phyloP scores from a whole-genome alignment of 1,140 invertebrate genomes.

The Caenorhabditis remanei region DNA sequence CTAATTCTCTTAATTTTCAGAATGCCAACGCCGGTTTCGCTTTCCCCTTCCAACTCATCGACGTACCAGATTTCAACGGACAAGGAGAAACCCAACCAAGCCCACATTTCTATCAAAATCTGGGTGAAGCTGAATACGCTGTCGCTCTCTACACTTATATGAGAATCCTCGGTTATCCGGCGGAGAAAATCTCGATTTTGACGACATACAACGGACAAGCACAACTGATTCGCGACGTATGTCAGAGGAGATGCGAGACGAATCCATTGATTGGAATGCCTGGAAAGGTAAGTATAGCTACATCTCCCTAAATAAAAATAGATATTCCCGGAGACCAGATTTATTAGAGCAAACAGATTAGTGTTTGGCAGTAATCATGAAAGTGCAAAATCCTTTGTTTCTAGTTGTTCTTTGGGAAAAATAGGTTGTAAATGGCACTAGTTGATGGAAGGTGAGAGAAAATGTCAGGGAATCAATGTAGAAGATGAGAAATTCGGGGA shows the following conservation, averaged over 20 bases:
- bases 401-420: background rate
- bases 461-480: too few relatives aligned
- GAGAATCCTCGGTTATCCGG: slow-evolving; percentile 95
- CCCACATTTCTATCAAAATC: slow-evolving; percentile 98
- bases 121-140: slow-evolving; percentile 98
- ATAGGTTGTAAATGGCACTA: background rate
- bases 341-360: too few relatives aligned
- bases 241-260: slow-evolving; percentile 91
- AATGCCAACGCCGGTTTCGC: slow-evolving; percentile 91
- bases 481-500: too few relatives aligned
- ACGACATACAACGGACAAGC: slow-evolving; percentile 99
- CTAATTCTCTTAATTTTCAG: slow-evolving; percentile 3
- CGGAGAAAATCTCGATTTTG: slow-evolving; percentile 96
- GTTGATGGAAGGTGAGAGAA: too few relatives aligned
- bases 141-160: slow-evolving; percentile 99
- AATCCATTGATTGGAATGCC: slow-evolving; percentile 97
- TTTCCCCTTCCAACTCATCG: slow-evolving; percentile 94
- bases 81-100: slow-evolving; percentile 96
- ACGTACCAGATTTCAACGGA: slow-evolving; percentile 96
- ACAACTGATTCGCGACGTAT: slow-evolving; percentile 90
- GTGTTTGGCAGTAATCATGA: too few relatives aligned
- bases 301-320: too few relatives aligned
- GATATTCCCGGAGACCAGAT: too few relatives aligned
- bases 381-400: too few relatives aligned
- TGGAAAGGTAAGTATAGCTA: slow-evolving; percentile 84